These are phyloP conservation scores for Parochlus steinenii DNA, from an alignment of 2,888 invertebrate genomes.

Conservation along the genomic window DNA sequence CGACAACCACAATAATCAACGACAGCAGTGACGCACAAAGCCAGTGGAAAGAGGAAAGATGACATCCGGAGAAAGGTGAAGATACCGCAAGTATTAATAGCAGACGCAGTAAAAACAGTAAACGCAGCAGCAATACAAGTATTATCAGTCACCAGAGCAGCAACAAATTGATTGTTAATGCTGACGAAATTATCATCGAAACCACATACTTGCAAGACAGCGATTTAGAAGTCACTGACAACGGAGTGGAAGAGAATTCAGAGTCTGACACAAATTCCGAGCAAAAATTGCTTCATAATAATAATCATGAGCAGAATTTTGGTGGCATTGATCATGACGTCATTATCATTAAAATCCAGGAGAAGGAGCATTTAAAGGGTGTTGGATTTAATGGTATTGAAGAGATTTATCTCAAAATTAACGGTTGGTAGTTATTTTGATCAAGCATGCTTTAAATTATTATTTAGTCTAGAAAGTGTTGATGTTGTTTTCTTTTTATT, in stretches of 20 bases:
- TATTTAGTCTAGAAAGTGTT: neutral
- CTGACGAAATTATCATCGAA: slow-evolving; percentile 9
- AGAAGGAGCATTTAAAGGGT: slow-evolving; percentile 3
- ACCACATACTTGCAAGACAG: slow-evolving; percentile 24
- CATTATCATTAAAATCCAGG: slow-evolving; percentile 1
- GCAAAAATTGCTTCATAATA: slow-evolving; percentile 9
- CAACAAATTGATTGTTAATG: slow-evolving; percentile 1
- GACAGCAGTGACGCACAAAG: slow-evolving; percentile 9
- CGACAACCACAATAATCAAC: slow-evolving; percentile 4
- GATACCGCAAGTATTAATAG: slow-evolving; percentile 16
- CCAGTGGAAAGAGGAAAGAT: slow-evolving; percentile 18
- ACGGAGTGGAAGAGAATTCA: slow-evolving; percentile 8
- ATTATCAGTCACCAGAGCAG: slow-evolving; percentile 12
- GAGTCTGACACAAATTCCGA: slow-evolving; percentile 10
- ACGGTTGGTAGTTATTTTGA: slow-evolving; percentile 6
- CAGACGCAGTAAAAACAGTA: neutral
- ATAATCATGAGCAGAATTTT: slow-evolving; percentile 2
- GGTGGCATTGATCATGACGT: too few relatives aligned
- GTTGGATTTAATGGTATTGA: slow-evolving; percentile 7
- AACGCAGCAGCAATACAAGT: slow-evolving; percentile 9
- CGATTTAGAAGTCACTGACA: slow-evolving; percentile 19
- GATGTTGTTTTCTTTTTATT: neutral
- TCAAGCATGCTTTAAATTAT: neutral
- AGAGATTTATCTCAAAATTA: slow-evolving; percentile 7
- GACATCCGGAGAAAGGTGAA: slow-evolving; percentile 17